Base-by-base conservation (phyloP, 2,113 vertebrate genomes). In the Pelecanoides urinatrix region DNA sequence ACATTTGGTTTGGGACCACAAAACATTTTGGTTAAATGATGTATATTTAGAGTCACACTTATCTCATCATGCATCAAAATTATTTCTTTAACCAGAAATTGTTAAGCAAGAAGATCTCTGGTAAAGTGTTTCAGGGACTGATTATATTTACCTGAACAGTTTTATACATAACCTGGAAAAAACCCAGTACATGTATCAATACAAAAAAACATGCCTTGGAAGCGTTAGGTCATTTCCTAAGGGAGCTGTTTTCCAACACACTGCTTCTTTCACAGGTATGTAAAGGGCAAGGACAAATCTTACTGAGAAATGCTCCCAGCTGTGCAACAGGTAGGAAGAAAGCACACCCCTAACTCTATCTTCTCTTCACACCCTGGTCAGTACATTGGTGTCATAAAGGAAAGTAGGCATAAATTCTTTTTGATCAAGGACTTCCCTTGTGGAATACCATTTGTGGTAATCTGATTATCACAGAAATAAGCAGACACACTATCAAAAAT, bases 261-360 rank as follows among this genome's bases (percentile, higher is more conserved):
- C 0, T 0, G 4, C 52, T 82, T 62, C 5, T 32, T 86, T 67
- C 22, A 63, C 10, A 34, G 26, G 7, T 68, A 26, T 36, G 15
- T 52, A 53, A 83, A 73, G 26, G 6, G 19, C 25, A 92, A 86
- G 12, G 38, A 21, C 11, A 83, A 87, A 44, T 47, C 26, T 74
- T 68, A 40, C 30, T 36, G 2, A 63, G 7, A 80, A 93, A 78
- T 34, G 1, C 1, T 82, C 15, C 8, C 9, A 45, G 34, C 25
- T 82, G 26, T 26, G 38, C 8, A 49, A 36, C 4, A 14, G 4
- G 11, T n/a, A 29, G 13, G 21, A 90, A 44, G 15, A 71, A 88
- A 50, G 5, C 17, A 34, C 12, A 49, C 1, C 1, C 10, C 1
- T 27, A 34, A 36, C 6, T 53, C 23, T 58, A 4, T 16, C 15